phyloP scores from a whole-genome alignment of 2,797 vertebrate genomes.

The Clamator glandarius region DNA sequence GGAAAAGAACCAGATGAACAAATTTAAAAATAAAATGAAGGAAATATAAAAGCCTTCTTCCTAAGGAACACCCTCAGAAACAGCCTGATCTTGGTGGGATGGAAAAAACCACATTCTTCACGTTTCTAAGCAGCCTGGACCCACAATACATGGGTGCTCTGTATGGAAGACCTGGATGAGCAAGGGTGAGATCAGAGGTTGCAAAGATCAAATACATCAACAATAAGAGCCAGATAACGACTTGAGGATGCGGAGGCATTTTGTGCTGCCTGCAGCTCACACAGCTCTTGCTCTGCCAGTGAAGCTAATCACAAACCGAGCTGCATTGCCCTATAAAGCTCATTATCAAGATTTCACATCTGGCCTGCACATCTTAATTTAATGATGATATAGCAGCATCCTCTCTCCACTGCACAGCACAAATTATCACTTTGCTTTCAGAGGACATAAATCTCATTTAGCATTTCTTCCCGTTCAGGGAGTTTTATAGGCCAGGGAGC shows the following conservation, averaged over 20 bases:
- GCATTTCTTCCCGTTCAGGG: conserved; percentile 39
- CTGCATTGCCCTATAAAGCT: background rate
- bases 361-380: conserved; percentile 63
- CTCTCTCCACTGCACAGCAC: conserved; percentile 35
- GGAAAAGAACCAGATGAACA: too few relatives aligned
- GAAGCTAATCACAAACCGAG: background rate
- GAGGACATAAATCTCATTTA: conserved; percentile 61
- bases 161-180: background rate
- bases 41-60: background rate
- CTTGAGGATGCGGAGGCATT: background rate
- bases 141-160: background rate
- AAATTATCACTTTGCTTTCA: conserved; percentile 58
- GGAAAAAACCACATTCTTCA: background rate
- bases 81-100: background rate
- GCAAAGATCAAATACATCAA: conserved; percentile 21
- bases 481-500: conserved; percentile 40
- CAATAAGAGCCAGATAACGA: background rate
- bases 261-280: background rate
- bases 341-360: conserved; percentile 59
- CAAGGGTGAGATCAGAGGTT: background rate
- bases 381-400: conserved; percentile 61
- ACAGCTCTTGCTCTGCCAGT: background rate
- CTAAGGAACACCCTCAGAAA: rapidly evolving
- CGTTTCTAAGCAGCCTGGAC: background rate
- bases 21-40: background rate